Evolutionary conservation across 2,797 vertebrate genomes (phyloP).

Genomic region (Potorous gilbertii): DNA sequence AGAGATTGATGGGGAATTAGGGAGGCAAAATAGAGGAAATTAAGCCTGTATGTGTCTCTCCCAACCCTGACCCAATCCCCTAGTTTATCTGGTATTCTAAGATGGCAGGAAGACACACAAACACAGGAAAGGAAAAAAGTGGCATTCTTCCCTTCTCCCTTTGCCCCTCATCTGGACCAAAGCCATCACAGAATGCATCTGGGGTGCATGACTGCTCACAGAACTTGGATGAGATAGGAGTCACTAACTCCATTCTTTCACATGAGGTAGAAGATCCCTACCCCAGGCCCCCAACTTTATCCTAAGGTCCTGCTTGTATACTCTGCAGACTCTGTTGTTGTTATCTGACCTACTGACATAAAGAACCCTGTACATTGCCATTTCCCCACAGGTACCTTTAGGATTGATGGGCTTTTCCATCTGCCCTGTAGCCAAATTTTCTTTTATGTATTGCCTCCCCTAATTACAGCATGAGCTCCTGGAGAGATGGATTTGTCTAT

Average conservation of each 20-base stretch:
- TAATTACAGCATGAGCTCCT: background rate
- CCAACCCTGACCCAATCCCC: background rate
- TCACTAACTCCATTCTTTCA: background rate
- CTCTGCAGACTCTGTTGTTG: background rate
- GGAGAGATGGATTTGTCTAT: background rate
- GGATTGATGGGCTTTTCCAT: background rate
- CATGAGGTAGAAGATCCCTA: background rate
- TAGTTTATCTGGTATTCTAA: background rate
- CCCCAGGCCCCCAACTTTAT: background rate
- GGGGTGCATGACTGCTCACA: background rate
- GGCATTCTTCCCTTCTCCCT: background rate
- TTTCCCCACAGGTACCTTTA: background rate
- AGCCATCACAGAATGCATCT: background rate
- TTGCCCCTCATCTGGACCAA: background rate
- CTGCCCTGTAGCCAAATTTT: background rate
- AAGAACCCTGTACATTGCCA: background rate
- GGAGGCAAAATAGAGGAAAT: background rate
- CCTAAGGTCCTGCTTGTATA: background rate
- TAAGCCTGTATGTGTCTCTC: background rate
- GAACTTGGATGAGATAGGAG: background rate
- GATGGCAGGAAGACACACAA: background rate
- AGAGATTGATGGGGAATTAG: background rate
- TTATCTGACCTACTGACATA: background rate
- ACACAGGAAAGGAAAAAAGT: background rate
- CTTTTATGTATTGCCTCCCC: background rate